phyloP scores from a whole-genome alignment of 2,797 vertebrate genomes.

The Enteromius unitaeniatus region DNA sequence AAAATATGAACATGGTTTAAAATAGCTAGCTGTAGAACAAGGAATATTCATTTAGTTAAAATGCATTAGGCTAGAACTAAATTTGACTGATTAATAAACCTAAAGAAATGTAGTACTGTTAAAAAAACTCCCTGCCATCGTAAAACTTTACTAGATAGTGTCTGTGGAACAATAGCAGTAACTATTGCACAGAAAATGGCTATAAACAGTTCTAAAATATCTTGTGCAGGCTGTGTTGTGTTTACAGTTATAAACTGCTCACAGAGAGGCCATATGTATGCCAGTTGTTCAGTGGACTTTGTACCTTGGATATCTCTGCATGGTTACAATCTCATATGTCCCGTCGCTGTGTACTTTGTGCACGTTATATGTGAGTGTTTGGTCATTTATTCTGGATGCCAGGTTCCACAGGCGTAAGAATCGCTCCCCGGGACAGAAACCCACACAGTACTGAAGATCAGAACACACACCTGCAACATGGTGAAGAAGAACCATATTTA shows the following conservation, averaged over 20 bases:
- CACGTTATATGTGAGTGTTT: conserved; percentile 71
- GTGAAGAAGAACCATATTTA: neutral
- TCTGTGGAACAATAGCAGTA: neutral
- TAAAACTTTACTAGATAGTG: neutral
- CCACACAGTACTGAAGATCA: conserved; percentile 71
- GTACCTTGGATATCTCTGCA: conserved; percentile 67
- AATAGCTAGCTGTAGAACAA: neutral
- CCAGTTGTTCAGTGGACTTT: conserved; percentile 11
- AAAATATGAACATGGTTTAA: neutral
- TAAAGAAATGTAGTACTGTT: neutral
- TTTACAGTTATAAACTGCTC: neutral
- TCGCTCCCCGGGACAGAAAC: conserved; percentile 69
- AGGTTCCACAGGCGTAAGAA: conserved; percentile 72
- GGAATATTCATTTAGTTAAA: too few species aligned
- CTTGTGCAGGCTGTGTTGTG: neutral
- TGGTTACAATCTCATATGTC: conserved; percentile 67
- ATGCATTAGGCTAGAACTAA: too few species aligned
- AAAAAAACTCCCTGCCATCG: neutral
- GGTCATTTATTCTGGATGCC: conserved; percentile 70
- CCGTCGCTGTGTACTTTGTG: conserved; percentile 69
- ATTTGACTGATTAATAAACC: neutral
- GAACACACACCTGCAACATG: conserved; percentile 65
- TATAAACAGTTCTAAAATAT: neutral
- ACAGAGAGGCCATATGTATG: neutral
- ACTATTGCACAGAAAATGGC: neutral